Conservation (phyloP, 2,113 vertebrate species). For the Gambusia holbrooki region DNA sequence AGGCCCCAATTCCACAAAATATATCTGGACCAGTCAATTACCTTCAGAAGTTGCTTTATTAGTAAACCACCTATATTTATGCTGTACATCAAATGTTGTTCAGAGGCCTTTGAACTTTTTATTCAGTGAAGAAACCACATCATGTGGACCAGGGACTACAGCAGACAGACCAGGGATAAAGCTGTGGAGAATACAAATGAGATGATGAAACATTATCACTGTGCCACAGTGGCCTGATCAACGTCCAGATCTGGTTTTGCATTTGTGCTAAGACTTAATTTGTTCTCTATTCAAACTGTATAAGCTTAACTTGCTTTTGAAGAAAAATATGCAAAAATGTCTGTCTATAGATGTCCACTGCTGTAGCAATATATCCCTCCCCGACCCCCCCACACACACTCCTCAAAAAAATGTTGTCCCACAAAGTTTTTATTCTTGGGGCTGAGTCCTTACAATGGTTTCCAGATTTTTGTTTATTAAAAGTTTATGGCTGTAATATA, state of each 20-base stretch:
- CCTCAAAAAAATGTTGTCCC: too few species aligned
- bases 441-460: too few species aligned
- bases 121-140: neutral
- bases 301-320: neutral
- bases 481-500: neutral
- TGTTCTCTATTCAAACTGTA: neutral
- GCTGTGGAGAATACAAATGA: too few species aligned
- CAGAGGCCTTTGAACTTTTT: neutral
- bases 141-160: neutral
- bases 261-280: neutral
- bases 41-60: neutral
- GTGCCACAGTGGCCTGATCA: neutral
- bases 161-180: neutral
- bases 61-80: neutral
- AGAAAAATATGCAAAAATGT: too few species aligned
- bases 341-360: too few species aligned
- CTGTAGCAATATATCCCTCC: too few species aligned
- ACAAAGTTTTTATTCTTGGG: too few species aligned
- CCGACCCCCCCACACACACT: too few species aligned
- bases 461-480: too few species aligned
- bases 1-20: neutral
- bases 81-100: neutral
- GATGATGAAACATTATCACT: neutral
- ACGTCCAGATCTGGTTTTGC: neutral
- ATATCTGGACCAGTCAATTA: neutral